Evolutionary conservation across 2,797 vertebrate species (phyloP).

Genomic region (Lacerta agilis): DNA sequence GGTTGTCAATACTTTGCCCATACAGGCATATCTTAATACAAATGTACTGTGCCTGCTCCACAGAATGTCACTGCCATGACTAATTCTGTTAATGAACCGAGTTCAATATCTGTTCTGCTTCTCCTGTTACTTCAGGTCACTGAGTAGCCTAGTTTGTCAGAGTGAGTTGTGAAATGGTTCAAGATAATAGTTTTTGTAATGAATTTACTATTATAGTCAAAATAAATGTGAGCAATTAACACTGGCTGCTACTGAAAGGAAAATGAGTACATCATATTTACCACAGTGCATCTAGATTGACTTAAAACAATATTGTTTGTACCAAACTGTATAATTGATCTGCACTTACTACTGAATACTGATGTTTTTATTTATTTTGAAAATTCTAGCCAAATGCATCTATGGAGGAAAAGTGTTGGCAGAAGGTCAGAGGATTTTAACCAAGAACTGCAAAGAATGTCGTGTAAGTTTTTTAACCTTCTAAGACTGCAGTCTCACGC

Average conservation of each 20-base stretch:
- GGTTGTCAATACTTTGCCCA: slow-evolving; percentile 12
- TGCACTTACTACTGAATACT: slow-evolving; percentile 39
- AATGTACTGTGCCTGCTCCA: background rate
- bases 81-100: slow-evolving; percentile 46
- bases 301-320: slow-evolving; percentile 11
- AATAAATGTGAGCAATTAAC: background rate
- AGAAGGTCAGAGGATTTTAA: slow-evolving; percentile 89
- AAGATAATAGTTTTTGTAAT: slow-evolving; percentile 16
- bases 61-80: background rate
- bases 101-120: background rate
- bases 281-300: background rate
- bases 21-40: slow-evolving; percentile 11
- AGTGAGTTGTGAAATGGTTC: slow-evolving; percentile 11
- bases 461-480: slow-evolving; percentile 81
- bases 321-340: background rate
- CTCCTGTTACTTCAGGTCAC: slow-evolving; percentile 2
- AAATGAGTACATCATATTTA: background rate
- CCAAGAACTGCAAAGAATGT: slow-evolving; percentile 91
- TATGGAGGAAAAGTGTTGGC: slow-evolving; percentile 88
- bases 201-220: slow-evolving; percentile 21
- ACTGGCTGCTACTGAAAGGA: background rate
- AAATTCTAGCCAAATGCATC: slow-evolving; percentile 87
- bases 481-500: background rate
- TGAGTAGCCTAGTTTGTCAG: slow-evolving; percentile 28
- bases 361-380: slow-evolving; percentile 48